Conservation (phyloP, 2,113 vertebrate species). For the Syrrhaptes paradoxus region DNA sequence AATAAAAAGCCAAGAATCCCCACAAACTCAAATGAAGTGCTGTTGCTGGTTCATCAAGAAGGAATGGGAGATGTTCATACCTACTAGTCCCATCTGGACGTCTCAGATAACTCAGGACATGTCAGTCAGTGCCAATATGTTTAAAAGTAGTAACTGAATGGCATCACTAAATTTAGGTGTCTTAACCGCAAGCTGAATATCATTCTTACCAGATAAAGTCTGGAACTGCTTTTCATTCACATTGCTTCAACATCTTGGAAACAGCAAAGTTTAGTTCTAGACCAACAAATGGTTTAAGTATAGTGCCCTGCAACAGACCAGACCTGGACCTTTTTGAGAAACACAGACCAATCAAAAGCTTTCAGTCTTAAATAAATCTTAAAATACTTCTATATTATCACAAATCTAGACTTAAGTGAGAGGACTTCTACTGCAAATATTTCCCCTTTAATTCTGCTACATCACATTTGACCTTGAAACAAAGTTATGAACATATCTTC, state of each 20-base stretch:
- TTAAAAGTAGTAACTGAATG: not conserved
- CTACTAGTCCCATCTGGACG: not conserved
- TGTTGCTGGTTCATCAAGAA: not conserved
- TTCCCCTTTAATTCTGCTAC: not conserved
- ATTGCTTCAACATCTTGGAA: not conserved
- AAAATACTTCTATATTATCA: not conserved
- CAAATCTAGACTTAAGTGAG: not conserved
- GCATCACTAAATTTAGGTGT: not conserved
- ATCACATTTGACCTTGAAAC: not conserved
- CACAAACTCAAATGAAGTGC: not conserved
- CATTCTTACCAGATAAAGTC: not conserved
- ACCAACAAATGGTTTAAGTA: not conserved
- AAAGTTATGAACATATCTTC: not conserved
- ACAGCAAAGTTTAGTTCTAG: not conserved
- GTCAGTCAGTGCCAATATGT: not conserved
- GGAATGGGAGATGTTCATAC: not conserved
- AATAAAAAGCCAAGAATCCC: not conserved
- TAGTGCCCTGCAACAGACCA: not conserved
- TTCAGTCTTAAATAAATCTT: not conserved
- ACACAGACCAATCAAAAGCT: not conserved
- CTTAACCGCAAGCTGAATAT: not conserved
- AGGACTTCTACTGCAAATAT: not conserved
- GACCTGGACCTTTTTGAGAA: not conserved
- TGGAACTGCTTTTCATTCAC: not conserved
- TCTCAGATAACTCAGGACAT: not conserved